phyloP scores from a whole-genome alignment of 2,113 vertebrate genomes.

The Craseonycteris thonglongyai region DNA sequence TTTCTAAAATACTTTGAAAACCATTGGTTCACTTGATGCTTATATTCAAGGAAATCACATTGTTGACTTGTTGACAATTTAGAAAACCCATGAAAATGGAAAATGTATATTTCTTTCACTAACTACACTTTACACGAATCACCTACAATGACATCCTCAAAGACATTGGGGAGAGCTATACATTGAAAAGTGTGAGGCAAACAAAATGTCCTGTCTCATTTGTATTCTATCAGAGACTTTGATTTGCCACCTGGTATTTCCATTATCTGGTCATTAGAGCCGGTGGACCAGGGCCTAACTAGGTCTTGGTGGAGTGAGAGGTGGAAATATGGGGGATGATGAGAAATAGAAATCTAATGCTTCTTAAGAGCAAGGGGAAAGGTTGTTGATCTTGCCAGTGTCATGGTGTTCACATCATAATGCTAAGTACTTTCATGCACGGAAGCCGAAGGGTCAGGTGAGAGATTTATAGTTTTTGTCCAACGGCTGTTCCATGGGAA shows the following conservation, averaged over 20 bases:
- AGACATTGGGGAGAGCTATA: background rate
- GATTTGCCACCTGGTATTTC: background rate
- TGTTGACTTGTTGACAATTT: background rate
- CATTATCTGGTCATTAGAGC: background rate
- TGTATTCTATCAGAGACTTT: background rate
- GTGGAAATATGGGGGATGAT: background rate
- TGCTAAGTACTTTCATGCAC: background rate
- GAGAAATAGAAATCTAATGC: background rate
- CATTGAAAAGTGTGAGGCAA: background rate
- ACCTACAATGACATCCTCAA: background rate
- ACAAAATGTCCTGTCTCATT: background rate
- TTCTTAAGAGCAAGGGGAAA: background rate
- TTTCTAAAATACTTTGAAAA: constrained; percentile 14
- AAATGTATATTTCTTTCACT: background rate
- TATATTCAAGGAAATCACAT: background rate
- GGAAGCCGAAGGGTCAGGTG: background rate
- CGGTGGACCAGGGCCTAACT: background rate
- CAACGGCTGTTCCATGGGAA: background rate
- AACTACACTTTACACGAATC: background rate
- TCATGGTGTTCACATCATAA: background rate
- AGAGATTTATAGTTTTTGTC: constrained; percentile 37
- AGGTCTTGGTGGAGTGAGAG: background rate
- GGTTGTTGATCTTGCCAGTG: background rate
- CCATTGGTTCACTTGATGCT: background rate
- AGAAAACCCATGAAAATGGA: background rate